Percentiles rank a stretch among this genome's conserved stretches.
These are phyloP conservation scores for Cephalopachus bancanus DNA, from an alignment of 2,797 vertebrate genomes.

Conservation along the genomic window DNA sequence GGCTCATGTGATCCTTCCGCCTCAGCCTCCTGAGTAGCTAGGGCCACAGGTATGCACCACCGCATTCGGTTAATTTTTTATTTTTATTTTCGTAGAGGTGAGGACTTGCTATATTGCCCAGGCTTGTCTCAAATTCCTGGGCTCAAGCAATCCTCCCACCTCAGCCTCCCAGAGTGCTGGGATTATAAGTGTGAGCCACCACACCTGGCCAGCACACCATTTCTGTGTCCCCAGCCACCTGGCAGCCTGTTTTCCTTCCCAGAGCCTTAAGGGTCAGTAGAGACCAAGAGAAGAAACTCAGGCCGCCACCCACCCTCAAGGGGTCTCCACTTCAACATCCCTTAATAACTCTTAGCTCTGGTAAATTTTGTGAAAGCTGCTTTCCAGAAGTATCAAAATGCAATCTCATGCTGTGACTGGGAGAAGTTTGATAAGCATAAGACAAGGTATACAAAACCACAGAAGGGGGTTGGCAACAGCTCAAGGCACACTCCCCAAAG, in stretches of 20 bases:
- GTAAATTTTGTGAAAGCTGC: background rate
- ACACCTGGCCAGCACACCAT: too few relatives aligned
- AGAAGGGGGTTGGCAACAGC: background rate
- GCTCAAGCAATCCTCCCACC: too few relatives aligned
- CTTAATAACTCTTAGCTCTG: background rate
- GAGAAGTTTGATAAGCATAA: background rate
- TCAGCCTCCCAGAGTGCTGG: too few relatives aligned
- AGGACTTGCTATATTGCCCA: too few relatives aligned
- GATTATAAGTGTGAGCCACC: too few relatives aligned
- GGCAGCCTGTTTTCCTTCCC: background rate
- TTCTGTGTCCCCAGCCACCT: too few relatives aligned
- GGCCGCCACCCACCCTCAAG: background rate
- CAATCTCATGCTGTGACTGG: background rate
- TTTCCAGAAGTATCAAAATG: slow-evolving; percentile 37
- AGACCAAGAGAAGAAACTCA: background rate
- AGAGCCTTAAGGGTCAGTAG: background rate
- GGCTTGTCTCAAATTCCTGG: too few relatives aligned
- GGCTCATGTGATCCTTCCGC: too few relatives aligned
- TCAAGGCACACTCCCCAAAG: background rate
- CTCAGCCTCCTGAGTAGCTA: too few relatives aligned
- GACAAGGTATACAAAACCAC: background rate
- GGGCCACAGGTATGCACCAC: too few relatives aligned
- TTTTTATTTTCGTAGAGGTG: too few relatives aligned
- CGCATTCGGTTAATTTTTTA: too few relatives aligned
- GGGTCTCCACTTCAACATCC: background rate